Evolutionary conservation across 30 jellyfish, hydroid and myxozoan species (phyloP), one percentile per base, ranked within the genome.

Genomic region (Rhopilema esculentum): DNA sequence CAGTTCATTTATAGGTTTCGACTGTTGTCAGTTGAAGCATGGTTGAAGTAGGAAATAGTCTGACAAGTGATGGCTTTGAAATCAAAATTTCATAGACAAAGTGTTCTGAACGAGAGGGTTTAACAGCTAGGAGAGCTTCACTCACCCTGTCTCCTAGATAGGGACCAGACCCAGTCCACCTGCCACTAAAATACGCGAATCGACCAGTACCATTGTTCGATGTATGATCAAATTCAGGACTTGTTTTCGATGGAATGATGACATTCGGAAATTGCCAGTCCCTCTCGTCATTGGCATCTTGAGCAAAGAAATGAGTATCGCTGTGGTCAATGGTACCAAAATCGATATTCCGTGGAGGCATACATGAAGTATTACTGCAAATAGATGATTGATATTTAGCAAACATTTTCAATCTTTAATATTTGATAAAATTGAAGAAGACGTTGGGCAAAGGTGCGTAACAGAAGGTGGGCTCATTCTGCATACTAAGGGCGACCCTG

Each of bases 161-260:
- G 16, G 85, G 79, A 9, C 67, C 69, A 8, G 65, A 18, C 1
- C 53, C 77, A 24, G 53, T 29, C 75, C 77, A 84, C 21, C 18
- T 24, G 1, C 81, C 84, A 29, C 64, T 84, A 81, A 84, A 84
- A 40, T 52, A 72, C 18, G 82, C 57, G 52, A 29, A 84, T 17
- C 16, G 50, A 20, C 88, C 88, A 1, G 50, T 29, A 23, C 91
- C 91, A 19, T 66, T 23, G 26, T 82, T 84, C 0, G 88, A 66
- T 0, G 97, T 77, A 50, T 78, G 87, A 66, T 88, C 97, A 31
- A 26, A 62, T 4, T 30, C 78, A 22, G 91, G 87, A 17, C 92
- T 82, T 4, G 89, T 68, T 8, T 20, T 49, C 4, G 89, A 9
- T 0, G 88, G 88, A 18, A 89, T 24, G 28, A 29, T 16, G 23